phyloP scores from a whole-genome alignment of 1,140 invertebrate species.

The Penaeus indicus region DNA sequence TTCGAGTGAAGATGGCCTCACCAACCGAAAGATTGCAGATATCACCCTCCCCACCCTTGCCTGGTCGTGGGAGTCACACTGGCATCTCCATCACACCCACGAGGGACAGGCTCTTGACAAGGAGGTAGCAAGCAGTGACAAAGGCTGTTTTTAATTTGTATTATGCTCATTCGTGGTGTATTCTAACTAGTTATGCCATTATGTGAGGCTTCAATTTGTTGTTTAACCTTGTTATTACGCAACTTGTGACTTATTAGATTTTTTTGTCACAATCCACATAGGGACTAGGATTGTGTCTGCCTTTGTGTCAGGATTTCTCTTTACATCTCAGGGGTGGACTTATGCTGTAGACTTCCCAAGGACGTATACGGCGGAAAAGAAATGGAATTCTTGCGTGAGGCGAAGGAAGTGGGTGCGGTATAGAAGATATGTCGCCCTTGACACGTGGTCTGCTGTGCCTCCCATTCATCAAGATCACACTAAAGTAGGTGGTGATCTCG shows the following conservation, averaged over 20 bases:
- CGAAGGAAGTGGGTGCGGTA: slow-evolving; percentile 90
- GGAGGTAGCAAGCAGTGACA: slow-evolving; percentile 74
- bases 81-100: slow-evolving; percentile 89
- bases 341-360: slow-evolving; percentile 94
- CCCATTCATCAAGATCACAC: slow-evolving; percentile 89
- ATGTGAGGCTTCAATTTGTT: neutral
- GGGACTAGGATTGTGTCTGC: slow-evolving; percentile 13
- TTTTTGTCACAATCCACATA: neutral
- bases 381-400: slow-evolving; percentile 92
- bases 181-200: neutral
- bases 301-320: slow-evolving; percentile 2
- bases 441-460: slow-evolving; percentile 92
- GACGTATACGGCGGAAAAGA: slow-evolving; percentile 84
- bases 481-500: slow-evolving; percentile 72
- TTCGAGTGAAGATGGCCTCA: slow-evolving; percentile 85
- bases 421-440: slow-evolving; percentile 87
- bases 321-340: slow-evolving; percentile 81
- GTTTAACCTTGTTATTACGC: neutral
- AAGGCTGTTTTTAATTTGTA: slow-evolving; percentile 27
- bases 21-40: slow-evolving; percentile 82
- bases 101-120: slow-evolving; percentile 88
- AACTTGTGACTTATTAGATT: no score
- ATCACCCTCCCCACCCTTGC: slow-evolving; percentile 89
- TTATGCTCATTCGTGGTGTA: neutral
- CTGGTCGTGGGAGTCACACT: slow-evolving; percentile 95